These are phyloP conservation scores for Plecotus auritus DNA, from an alignment of 2,113 vertebrate genomes.

Conservation along the genomic window DNA sequence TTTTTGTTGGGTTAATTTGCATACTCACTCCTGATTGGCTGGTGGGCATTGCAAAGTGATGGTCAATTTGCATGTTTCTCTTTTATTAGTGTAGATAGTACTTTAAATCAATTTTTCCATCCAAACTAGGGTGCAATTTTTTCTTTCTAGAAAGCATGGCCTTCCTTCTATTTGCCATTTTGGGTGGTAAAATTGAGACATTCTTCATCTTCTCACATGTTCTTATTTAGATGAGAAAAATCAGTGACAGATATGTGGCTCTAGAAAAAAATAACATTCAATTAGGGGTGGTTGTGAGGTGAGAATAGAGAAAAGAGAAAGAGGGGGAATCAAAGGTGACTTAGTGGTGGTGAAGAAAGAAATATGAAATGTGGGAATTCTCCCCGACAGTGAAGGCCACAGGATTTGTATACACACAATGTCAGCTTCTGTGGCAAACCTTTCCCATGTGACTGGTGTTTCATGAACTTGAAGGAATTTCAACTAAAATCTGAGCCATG, in stretches of 20 bases:
- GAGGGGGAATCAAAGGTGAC: not conserved
- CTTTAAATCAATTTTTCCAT: not conserved
- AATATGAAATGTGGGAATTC: not conserved
- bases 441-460: not conserved
- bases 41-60: too few relatives aligned
- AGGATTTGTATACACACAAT: fast-evolving
- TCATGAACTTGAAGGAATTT: not conserved
- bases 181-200: not conserved
- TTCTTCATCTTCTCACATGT: not conserved
- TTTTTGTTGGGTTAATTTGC: too few relatives aligned
- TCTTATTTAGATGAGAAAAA: not conserved
- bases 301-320: not conserved
- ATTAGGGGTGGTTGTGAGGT: not conserved
- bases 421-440: not conserved
- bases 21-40: too few relatives aligned
- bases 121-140: not conserved
- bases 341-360: not conserved
- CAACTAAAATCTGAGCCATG: not conserved
- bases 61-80: too few relatives aligned
- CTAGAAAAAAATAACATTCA: not conserved
- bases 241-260: not conserved
- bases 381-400: not conserved
- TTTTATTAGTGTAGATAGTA: not conserved
- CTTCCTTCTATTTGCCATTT: not conserved
- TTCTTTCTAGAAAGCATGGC: not conserved